These are phyloP conservation scores for Protobothrops mucrosquamatus DNA, from an alignment of 2,113 vertebrate species.

Conservation along the genomic window DNA sequence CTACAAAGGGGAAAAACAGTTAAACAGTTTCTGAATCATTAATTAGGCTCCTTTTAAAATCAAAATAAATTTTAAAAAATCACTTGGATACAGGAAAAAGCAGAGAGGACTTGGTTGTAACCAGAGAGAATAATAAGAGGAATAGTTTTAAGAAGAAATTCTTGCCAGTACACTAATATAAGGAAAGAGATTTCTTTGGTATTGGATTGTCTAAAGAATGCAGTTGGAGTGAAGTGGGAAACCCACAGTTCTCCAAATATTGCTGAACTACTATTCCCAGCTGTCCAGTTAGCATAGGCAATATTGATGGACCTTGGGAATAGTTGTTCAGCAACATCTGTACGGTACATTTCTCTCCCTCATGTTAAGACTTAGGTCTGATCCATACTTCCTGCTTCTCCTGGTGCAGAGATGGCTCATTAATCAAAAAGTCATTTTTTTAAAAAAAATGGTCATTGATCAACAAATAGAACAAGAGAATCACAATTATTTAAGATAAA, in stretches of 20 bases:
- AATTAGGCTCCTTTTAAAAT: background rate
- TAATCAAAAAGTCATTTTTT: background rate
- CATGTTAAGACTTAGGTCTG: background rate
- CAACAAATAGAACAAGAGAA: no score
- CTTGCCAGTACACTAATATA: background rate
- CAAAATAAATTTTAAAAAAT: background rate
- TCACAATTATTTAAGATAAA: no score
- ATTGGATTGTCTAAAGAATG: background rate
- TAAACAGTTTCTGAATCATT: fast-evolving
- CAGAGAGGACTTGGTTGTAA: background rate
- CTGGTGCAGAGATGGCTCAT: background rate
- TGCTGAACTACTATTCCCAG: background rate
- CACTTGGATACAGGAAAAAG: slow-evolving; percentile 47
- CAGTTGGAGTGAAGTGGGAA: background rate
- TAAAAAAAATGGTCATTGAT: no score
- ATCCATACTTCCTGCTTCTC: background rate
- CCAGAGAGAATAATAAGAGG: no score
- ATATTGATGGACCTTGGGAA: background rate
- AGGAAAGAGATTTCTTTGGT: background rate
- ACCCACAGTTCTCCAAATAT: background rate
- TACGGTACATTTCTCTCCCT: background rate
- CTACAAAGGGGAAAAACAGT: slow-evolving; percentile 31
- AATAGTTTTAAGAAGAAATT: background rate
- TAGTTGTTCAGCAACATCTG: background rate
- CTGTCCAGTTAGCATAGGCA: background rate